phyloP scores from a whole-genome alignment of 2,888 invertebrate species.

The Choristoneura rosaceana region DNA sequence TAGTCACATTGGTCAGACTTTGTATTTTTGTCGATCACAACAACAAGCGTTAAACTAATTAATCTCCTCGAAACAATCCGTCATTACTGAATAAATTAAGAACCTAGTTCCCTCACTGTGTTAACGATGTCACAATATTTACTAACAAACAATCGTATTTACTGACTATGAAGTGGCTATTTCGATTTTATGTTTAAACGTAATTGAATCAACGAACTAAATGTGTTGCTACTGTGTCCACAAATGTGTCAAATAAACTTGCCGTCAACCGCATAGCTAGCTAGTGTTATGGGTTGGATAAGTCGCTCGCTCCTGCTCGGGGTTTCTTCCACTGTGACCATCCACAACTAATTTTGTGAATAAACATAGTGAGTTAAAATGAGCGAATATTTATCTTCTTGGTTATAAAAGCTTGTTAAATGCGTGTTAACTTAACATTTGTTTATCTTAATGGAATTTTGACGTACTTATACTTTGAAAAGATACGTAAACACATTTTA shows the following conservation, averaged over 20 bases:
- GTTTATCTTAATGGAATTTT: too few species aligned
- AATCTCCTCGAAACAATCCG: not conserved
- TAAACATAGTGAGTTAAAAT: not conserved
- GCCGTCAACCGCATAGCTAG: conserved; percentile 54
- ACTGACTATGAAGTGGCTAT: not conserved
- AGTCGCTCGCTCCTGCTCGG: conserved; percentile 56
- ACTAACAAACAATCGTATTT: not conserved
- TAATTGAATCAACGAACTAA: conserved; percentile 13
- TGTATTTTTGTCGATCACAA: too few species aligned
- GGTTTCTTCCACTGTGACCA: conserved; percentile 46
- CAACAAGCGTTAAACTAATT: too few species aligned
- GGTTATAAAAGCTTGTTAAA: not conserved
- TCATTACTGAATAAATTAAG: not conserved
- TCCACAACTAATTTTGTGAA: not conserved
- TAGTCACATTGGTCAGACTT: too few species aligned
- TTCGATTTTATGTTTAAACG: not conserved
- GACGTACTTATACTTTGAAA: too few species aligned
- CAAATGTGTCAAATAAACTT: conserved; percentile 61
- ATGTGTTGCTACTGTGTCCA: conserved; percentile 43
- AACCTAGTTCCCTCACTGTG: not conserved
- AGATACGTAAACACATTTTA: too few species aligned
- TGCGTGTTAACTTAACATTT: too few species aligned
- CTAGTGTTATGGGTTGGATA: conserved; percentile 65
- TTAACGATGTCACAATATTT: not conserved
- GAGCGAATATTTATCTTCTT: not conserved